Evolutionary conservation across 2,888 invertebrate genomes (phyloP).

Genomic region (Hirtodrosophila trivittata): DNA sequence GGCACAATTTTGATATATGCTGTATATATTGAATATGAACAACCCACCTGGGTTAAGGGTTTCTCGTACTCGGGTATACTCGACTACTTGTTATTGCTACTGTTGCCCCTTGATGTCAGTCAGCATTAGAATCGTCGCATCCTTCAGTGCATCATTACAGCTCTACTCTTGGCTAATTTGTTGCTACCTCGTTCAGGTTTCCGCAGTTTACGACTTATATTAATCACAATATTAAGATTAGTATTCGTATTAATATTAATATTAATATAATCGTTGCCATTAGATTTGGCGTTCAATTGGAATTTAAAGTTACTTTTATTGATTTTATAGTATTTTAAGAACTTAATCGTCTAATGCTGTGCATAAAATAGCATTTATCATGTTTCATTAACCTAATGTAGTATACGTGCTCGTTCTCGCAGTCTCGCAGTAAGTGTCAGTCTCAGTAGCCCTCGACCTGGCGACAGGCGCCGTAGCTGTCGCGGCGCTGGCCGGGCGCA

Average conservation of each 20-base stretch:
- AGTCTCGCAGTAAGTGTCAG: constrained; percentile 50
- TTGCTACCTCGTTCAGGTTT: no score
- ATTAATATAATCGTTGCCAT: no score
- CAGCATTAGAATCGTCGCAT: constrained; percentile 39
- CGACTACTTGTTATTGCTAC: constrained; percentile 2
- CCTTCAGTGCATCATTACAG: constrained; percentile 60
- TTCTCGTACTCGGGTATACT: no score
- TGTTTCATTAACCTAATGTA: constrained; percentile 42
- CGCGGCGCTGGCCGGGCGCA: constrained; percentile 89
- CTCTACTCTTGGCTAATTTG: no score
- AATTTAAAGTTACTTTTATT: no score
- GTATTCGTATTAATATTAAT: no score
- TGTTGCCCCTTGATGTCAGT: constrained; percentile 43
- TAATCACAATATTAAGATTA: no score
- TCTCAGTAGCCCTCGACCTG: constrained; percentile 81
- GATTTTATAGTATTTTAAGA: background rate
- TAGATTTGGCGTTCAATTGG: no score
- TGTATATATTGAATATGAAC: no score
- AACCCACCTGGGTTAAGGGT: no score
- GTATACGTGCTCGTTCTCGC: constrained; percentile 37
- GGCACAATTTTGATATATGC: no score
- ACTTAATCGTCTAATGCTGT: constrained; percentile 36
- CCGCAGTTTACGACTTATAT: no score
- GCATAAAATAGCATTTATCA: constrained; percentile 14
- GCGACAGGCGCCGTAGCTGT: constrained; percentile 88